phyloP scores from a whole-genome alignment of 2,113 vertebrate species.

The Colaptes auratus region DNA sequence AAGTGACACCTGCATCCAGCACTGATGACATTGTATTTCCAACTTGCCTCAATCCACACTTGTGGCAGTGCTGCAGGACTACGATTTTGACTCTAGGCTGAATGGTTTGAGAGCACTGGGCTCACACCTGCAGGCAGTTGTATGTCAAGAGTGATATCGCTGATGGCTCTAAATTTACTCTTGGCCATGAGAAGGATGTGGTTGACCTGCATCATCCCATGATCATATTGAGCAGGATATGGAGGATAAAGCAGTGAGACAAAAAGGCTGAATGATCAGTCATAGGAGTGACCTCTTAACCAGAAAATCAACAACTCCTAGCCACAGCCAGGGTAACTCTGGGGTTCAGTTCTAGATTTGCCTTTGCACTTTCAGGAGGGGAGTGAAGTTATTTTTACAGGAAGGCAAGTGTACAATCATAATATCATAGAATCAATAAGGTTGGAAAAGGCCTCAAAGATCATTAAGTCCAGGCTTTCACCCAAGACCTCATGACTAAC shows the following conservation, averaged over 20 bases:
- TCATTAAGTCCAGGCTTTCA: too few relatives aligned
- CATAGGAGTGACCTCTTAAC: accelerated
- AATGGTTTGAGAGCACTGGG: neutral
- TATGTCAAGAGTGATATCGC: neutral
- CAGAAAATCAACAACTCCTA: neutral
- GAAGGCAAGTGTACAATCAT: neutral
- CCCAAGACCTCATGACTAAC: too few relatives aligned
- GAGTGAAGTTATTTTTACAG: neutral
- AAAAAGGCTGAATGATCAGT: accelerated
- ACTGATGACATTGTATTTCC: neutral
- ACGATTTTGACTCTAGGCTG: neutral
- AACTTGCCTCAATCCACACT: neutral
- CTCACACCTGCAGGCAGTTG: neutral
- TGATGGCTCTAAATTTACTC: neutral
- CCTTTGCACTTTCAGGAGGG: neutral
- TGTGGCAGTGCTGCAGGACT: neutral
- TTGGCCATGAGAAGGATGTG: neutral
- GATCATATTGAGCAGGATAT: accelerated
- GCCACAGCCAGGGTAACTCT: neutral
- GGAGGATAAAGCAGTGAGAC: neutral
- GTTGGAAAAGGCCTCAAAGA: too few relatives aligned
- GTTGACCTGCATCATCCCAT: neutral
- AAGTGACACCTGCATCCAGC: neutral
- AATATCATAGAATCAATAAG: neutral
- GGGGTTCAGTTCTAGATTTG: neutral